A percentile compares a stretch with the other conserved stretches of the same genome.
Conservation (phyloP, 30 jellyfish, hydroid and myxozoan species). For the Aurelia aurita complex sp. Pacific region DNA sequence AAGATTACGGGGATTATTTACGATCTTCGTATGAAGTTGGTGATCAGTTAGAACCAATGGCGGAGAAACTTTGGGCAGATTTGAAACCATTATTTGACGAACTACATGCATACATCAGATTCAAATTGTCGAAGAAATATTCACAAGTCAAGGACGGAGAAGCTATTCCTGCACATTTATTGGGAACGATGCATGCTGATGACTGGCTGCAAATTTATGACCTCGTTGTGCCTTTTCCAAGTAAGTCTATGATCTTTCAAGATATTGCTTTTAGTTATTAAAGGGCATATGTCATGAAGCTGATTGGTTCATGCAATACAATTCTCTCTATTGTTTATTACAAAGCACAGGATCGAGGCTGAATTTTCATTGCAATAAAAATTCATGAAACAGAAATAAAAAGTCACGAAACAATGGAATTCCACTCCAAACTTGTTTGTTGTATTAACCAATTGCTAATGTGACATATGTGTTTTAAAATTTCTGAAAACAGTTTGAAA, state of each 20-base stretch:
- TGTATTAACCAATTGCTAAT: too few species aligned
- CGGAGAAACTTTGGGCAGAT: slow-evolving; percentile 86
- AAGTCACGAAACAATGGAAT: too few species aligned
- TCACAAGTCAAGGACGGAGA: slow-evolving; percentile 74
- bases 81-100: slow-evolving; percentile 94
- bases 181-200: slow-evolving; percentile 99
- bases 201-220: slow-evolving; percentile 83
- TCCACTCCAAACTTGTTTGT: too few species aligned
- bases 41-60: slow-evolving; percentile 58
- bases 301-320: too few species aligned
- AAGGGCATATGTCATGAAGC: too few species aligned
- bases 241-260: slow-evolving; percentile 41
- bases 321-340: too few species aligned
- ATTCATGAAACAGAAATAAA: too few species aligned
- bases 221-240: slow-evolving; percentile 83
- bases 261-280: too few species aligned
- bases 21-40: slow-evolving; percentile 90
- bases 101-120: slow-evolving; percentile 93
- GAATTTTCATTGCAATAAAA: too few species aligned
- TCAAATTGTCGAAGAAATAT: slow-evolving; percentile 59
- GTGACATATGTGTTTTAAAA: too few species aligned
- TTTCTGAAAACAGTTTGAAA: too few species aligned
- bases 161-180: slow-evolving; percentile 96
- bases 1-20: slow-evolving; percentile 86
- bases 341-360: too few species aligned